Base-by-base conservation (phyloP, 1,140 invertebrate species). In the Lasioglossum albipes region DNA sequence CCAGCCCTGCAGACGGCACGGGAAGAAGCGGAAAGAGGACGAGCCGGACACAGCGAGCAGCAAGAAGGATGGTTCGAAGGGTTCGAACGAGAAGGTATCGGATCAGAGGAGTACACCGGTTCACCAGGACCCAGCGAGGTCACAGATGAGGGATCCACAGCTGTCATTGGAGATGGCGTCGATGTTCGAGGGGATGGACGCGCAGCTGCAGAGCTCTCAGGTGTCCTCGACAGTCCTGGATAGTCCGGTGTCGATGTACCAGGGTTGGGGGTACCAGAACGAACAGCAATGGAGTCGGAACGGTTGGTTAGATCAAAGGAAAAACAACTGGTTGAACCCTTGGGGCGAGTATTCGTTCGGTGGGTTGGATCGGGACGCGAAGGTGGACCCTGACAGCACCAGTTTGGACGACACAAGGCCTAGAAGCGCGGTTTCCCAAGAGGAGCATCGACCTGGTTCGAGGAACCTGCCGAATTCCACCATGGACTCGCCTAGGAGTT, bases 201-300 rank as follows among this genome's bases (percentile, higher is more conserved):
- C 95, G 10, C 96, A 97, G 87, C 90, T 97, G 12, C 96, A 97
- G 91, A 97, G 96, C 87, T 96, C 96, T 89, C 95, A 97, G 92
- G 96, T 97, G 69, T 96, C 96, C 59, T 97, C 96, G 70, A 97
- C 96, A 1, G 96, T 97, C 6, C 90, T 96, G 78, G 96, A 97
- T 89, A 96, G 96, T 81, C 96, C 96, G 54, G 94, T 94, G 2
- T 94, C 93, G 7, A 94, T 94, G 92, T 94, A 94, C 79, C 93
- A 94, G 81, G 86, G 88, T 41, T 94, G 94, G 94, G 90, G 92
- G 42, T 92, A 93, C 76, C 91, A 93, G 66, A 89, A 87, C 49
- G 91, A 91, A 31, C 91, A 92, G 49, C 91, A 93, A 7, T 93
- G 92, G 91, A 89, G 82, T 31, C 84, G 91, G 31, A 87, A 89